phyloP scores from a whole-genome alignment of 2,888 invertebrate species.

The Drosophila fulvimacula region DNA sequence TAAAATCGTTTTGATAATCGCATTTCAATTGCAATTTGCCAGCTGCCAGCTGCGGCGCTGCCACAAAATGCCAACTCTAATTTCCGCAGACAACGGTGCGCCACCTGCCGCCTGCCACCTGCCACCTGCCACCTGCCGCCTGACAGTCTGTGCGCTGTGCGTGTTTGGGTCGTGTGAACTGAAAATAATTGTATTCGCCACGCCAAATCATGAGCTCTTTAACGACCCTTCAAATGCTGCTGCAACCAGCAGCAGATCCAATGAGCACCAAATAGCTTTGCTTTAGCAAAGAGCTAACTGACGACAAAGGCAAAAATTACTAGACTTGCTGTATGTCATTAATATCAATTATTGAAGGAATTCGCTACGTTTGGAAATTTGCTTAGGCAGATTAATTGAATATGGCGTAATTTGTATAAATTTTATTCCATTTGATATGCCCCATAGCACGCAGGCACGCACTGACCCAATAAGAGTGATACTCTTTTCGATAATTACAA shows the following conservation, averaged over 20 bases:
- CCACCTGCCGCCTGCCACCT: background rate
- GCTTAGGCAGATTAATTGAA: background rate
- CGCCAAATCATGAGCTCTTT: conserved; percentile 23
- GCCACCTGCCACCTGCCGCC: background rate
- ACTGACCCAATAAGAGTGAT: background rate
- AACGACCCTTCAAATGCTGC: conserved; percentile 5
- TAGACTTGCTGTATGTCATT: background rate
- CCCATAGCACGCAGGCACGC: background rate
- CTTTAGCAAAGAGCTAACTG: background rate
- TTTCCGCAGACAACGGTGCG: conserved; percentile 41
- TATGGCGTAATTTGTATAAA: background rate
- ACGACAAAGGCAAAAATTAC: background rate
- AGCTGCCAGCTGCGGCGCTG: conserved; percentile 34
- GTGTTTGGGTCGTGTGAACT: conserved; percentile 18
- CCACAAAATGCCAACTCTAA: conserved; percentile 42
- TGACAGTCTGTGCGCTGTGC: conserved; percentile 8
- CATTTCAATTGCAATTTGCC: conserved; percentile 44
- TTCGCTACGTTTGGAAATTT: background rate
- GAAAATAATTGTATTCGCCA: conserved; percentile 50
- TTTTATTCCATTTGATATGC: background rate
- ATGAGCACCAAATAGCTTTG: conserved; percentile 4
- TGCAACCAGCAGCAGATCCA: conserved; percentile 3
- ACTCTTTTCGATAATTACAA: background rate
- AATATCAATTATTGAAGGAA: conserved; percentile 3
- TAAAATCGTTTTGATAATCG: conserved; percentile 1